Evolutionary conservation across 1,140 invertebrate genomes (phyloP).

Genomic region (Drosophila suzukii): DNA sequence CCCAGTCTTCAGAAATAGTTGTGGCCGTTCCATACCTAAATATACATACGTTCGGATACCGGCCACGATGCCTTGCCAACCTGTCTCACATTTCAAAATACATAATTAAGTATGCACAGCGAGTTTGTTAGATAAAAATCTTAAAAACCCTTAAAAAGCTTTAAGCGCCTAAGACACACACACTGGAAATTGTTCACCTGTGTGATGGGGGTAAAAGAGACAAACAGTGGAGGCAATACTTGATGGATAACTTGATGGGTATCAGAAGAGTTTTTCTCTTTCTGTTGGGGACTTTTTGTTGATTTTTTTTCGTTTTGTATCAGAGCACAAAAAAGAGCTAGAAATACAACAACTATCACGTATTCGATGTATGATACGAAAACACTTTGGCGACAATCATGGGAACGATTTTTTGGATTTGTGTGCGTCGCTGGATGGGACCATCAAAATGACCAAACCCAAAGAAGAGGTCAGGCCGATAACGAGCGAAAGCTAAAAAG

Average conservation of each 20-base stretch:
- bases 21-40: constrained; percentile 26
- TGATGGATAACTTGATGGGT: constrained; percentile 82
- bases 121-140: constrained; percentile 83
- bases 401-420: constrained; percentile 67
- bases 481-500: constrained; percentile 80
- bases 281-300: constrained; percentile 45
- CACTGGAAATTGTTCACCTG: constrained; percentile 5
- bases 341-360: constrained; percentile 54
- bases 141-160: constrained; percentile 83
- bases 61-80: constrained; percentile 61
- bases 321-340: constrained; percentile 60
- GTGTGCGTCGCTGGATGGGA: constrained; percentile 25
- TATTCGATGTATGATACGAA: constrained; percentile 78
- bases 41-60: constrained; percentile 34
- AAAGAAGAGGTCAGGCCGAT: constrained; percentile 75
- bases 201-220: neutral
- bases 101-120: constrained; percentile 83
- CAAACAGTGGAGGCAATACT: constrained; percentile 67
- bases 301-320: constrained; percentile 41
- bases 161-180: constrained; percentile 79
- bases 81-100: constrained; percentile 83
- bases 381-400: constrained; percentile 83
- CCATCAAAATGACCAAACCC: constrained; percentile 70
- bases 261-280: constrained; percentile 61
- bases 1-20: constrained; percentile 40